Conservation (phyloP, 2,888 invertebrate genomes). For the Ceratothoa steindachneri region DNA sequence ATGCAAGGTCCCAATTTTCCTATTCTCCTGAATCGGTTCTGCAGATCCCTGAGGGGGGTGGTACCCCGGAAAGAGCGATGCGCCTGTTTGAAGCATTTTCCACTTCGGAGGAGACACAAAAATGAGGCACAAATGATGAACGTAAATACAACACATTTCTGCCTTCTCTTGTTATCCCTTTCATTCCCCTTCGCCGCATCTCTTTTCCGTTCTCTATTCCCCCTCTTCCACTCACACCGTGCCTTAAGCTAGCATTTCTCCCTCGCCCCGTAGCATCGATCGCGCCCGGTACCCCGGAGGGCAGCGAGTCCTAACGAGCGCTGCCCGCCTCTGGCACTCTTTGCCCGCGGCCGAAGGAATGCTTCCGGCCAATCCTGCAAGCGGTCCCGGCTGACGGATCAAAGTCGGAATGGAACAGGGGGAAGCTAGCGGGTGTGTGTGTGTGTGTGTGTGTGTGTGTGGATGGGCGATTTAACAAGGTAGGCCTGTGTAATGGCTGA, state of each 20-base stretch:
- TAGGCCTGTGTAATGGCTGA: too few relatives aligned
- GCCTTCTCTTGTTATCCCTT: too few relatives aligned
- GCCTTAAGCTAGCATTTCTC: not conserved
- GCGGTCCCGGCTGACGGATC: not conserved
- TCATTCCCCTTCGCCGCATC: not conserved
- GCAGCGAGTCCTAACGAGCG: not conserved
- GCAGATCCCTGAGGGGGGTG: too few relatives aligned
- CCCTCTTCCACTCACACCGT: not conserved
- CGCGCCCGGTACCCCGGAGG: not conserved
- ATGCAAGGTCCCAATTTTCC: too few relatives aligned
- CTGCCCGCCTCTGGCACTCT: not conserved
- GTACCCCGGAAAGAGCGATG: too few relatives aligned
- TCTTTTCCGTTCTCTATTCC: not conserved
- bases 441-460: not conserved
- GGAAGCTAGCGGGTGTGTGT: not conserved
- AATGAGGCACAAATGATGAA: too few relatives aligned
- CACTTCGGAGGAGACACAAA: too few relatives aligned
- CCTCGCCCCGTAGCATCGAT: not conserved
- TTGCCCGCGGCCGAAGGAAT: not conserved
- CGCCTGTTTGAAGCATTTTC: too few relatives aligned
- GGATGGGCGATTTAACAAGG: too few relatives aligned
- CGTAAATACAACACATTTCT: too few relatives aligned
- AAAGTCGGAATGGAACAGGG: not conserved
- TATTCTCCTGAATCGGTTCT: too few relatives aligned
- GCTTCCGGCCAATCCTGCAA: not conserved